Conservation (phyloP, 2,113 vertebrate genomes). For the Tursiops truncatus region DNA sequence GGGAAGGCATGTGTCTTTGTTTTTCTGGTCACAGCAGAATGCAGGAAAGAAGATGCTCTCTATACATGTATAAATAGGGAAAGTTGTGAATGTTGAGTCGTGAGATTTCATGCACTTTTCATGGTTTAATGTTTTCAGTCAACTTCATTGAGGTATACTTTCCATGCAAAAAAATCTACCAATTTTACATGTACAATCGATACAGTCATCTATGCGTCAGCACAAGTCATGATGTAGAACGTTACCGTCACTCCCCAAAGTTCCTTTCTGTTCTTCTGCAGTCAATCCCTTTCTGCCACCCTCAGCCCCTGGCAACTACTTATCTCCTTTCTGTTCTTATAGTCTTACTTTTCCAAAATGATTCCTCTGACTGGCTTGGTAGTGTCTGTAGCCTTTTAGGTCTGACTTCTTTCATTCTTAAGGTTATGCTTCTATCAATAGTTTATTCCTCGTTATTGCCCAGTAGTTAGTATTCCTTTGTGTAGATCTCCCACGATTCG, state of each 20-base stretch:
- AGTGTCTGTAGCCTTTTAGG: not conserved
- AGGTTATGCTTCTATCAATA: not conserved
- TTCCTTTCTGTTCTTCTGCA: not conserved
- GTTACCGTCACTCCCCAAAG: not conserved
- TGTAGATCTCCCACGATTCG: not conserved
- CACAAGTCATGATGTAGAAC: not conserved
- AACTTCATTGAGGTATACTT: not conserved
- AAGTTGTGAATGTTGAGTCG: not conserved
- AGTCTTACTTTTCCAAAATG: not conserved
- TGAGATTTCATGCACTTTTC: not conserved
- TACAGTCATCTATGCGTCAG: not conserved
- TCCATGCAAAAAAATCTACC: not conserved
- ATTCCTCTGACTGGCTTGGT: not conserved
- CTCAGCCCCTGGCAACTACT: not conserved
- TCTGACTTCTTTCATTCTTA: not conserved
- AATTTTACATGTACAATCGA: not conserved
- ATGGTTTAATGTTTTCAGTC: not conserved
- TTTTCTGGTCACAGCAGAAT: not conserved
- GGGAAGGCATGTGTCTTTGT: not conserved
- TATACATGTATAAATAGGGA: not conserved
- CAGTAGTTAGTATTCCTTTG: not conserved
- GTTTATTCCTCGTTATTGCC: not conserved
- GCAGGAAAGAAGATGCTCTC: not conserved
- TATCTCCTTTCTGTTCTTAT: not conserved
- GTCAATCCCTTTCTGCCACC: not conserved